Evolutionary conservation across 1,140 invertebrate species (phyloP).

Genomic region (Physella acuta): DNA sequence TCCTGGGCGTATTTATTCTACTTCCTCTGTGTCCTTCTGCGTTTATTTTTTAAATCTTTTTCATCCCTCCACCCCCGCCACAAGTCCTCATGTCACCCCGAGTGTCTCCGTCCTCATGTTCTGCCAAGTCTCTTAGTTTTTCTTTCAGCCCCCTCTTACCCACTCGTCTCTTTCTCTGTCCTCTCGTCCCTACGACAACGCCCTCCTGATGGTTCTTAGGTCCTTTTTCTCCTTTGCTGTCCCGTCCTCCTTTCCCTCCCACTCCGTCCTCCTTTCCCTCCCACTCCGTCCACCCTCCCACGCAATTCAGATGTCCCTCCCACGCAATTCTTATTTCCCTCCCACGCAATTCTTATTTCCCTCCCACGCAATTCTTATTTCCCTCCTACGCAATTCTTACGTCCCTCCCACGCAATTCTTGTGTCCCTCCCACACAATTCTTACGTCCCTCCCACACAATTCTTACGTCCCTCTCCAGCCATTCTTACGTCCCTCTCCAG

Average conservation of each 20-base stretch:
- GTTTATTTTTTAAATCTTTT: constrained; percentile 1
- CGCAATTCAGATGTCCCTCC: background rate
- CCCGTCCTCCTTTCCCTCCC: background rate
- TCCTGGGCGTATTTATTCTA: background rate
- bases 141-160: background rate
- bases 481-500: too few relatives aligned
- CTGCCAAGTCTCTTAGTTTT: background rate
- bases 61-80: background rate
- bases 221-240: background rate
- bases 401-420: too few relatives aligned
- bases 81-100: background rate
- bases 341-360: background rate
- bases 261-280: background rate
- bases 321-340: background rate
- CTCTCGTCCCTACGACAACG: background rate
- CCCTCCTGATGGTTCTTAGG: background rate
- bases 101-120: background rate
- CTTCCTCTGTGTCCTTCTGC: background rate
- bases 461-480: too few relatives aligned
- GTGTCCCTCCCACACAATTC: too few relatives aligned
- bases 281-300: background rate
- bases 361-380: background rate
- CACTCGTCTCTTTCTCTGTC: background rate
- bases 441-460: too few relatives aligned
- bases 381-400: background rate